A percentile compares a stretch with the other conserved stretches of the same genome.
These are phyloP conservation scores for Dryomyza anilis DNA, from an alignment of 2,888 invertebrate species.

Conservation along the genomic window DNA sequence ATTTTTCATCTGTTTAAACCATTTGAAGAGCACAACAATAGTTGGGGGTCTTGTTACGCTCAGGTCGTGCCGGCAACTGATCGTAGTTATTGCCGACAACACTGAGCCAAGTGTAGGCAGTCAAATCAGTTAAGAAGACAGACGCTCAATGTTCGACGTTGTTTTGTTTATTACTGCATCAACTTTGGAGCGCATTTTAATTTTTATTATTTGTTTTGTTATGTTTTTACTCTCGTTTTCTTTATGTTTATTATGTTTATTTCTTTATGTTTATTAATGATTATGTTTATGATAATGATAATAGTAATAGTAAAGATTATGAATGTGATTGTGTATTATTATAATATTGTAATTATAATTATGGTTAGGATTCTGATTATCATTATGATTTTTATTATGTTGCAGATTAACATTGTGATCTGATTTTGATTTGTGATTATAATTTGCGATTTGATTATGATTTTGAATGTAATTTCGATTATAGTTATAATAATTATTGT, in stretches of 20 bases:
- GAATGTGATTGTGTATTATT: not conserved
- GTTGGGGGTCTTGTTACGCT: no score
- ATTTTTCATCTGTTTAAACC: no score
- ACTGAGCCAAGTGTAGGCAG: conserved; percentile 21
- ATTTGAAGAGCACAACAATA: no score
- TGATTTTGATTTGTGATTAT: not conserved
- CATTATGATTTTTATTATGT: not conserved
- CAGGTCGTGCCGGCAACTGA: conserved; percentile 10
- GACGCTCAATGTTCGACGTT: no score
- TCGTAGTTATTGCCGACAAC: not conserved
- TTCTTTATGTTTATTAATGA: not conserved
- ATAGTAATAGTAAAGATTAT: not conserved
- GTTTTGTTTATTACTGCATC: no score
- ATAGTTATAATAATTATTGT: not conserved
- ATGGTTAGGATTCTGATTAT: not conserved
- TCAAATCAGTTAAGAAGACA: conserved; percentile 18
- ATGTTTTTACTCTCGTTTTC: not conserved
- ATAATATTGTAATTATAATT: not conserved
- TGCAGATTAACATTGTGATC: not conserved
- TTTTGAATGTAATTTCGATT: not conserved
- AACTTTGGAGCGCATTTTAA: not conserved
- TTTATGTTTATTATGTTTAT: not conserved
- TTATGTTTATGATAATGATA: not conserved
- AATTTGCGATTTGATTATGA: not conserved
- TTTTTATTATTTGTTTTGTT: not conserved